Percentiles rank a stretch among this genome's conserved stretches.
Conservation (phyloP, 2,888 invertebrate genomes). For the Agrochola litura region DNA sequence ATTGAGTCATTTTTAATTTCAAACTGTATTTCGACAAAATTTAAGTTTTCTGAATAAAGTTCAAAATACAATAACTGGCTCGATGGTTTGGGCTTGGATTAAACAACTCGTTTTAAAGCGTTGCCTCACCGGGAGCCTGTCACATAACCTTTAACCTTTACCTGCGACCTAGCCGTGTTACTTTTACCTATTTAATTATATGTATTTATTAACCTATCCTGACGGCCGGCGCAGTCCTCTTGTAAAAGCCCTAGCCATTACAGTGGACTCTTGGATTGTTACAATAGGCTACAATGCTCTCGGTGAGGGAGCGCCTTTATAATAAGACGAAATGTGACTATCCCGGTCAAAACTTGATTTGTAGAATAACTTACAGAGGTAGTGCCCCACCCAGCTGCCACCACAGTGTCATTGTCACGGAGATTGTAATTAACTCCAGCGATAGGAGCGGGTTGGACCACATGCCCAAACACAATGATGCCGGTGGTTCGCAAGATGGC, state of each 20-base stretch:
- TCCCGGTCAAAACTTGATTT: background rate
- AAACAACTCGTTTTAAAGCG: too few species aligned
- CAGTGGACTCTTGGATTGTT: background rate
- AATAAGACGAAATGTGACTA: background rate
- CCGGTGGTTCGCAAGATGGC: slow-evolving; percentile 60
- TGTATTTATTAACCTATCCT: background rate
- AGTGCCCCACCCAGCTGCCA: slow-evolving; percentile 81
- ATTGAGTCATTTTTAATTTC: background rate
- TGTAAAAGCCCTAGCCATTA: background rate
- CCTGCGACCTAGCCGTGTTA: too few species aligned
- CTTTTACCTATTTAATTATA: too few species aligned
- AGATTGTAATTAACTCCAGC: slow-evolving; percentile 66
- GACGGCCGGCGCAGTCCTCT: background rate
- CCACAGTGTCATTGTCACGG: slow-evolving; percentile 67
- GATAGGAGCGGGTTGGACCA: slow-evolving; percentile 61
- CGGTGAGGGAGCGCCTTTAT: background rate
- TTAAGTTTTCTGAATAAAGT: background rate
- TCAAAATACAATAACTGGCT: background rate
- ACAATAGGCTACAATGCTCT: background rate
- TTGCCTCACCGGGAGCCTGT: too few species aligned
- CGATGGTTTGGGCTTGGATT: too few species aligned
- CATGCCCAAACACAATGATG: slow-evolving; percentile 28
- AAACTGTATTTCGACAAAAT: background rate
- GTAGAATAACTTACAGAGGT: slow-evolving; percentile 65
- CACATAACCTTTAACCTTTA: too few species aligned